Conservation (phyloP, 2,888 invertebrate genomes). For the Anticlea derivata region DNA sequence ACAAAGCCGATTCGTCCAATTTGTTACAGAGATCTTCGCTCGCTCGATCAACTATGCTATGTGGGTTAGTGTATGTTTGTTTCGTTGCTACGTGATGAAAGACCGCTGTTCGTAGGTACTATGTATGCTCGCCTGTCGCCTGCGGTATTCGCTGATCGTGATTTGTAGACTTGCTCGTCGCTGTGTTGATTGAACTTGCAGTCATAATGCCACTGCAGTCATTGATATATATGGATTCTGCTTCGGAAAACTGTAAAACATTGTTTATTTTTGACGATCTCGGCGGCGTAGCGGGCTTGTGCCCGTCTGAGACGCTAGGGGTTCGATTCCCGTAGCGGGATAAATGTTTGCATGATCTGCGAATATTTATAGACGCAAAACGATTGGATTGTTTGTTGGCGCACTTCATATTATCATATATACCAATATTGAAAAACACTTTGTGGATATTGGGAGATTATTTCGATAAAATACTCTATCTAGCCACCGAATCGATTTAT, state of each 20-base stretch:
- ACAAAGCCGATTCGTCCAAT: too few species aligned
- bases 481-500: conserved; percentile 21
- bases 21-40: too few species aligned
- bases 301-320: too few species aligned
- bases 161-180: conserved; percentile 14
- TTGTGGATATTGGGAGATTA: conserved; percentile 12
- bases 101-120: background rate
- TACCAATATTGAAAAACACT: conserved; percentile 19
- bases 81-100: conserved; percentile 6
- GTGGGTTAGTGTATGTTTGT: conserved; percentile 3
- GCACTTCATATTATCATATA: conserved; percentile 1
- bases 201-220: conserved; percentile 12
- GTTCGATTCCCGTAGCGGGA: too few species aligned
- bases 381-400: background rate
- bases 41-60: too few species aligned
- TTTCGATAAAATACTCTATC: conserved; percentile 24
- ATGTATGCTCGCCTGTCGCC: conserved; percentile 7
- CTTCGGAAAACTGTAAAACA: background rate
- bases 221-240: conserved; percentile 8
- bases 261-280: background rate
- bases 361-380: background rate
- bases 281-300: too few species aligned
- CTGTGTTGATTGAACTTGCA: conserved; percentile 13
- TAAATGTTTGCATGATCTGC: too few species aligned
- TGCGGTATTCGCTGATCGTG: conserved; percentile 7